Evolutionary conservation across 2,888 invertebrate genomes (phyloP), one percentile per base, ranked within the genome.

Genomic region (Agriotes lineatus): DNA sequence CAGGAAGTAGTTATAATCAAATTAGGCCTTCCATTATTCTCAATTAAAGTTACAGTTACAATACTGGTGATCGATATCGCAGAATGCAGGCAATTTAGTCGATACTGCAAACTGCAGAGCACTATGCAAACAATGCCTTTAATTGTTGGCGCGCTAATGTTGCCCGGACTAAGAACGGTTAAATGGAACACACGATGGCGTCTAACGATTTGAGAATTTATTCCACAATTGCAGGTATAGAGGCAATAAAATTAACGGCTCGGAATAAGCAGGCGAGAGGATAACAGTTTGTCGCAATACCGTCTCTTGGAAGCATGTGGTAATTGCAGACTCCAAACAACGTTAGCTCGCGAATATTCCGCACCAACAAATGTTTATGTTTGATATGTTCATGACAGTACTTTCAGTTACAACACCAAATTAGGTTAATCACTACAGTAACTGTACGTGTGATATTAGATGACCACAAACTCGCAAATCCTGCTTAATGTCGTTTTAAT

Each of bases 1-100:
- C 48, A 52, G 61, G 37, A 61, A 61, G 50, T 37, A 33, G 61
- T 48, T 61, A 61, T 50, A 61, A 61, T 61, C 61, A 61, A 61
- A 61, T 61, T 50, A 61, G 50, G 35, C 50, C 20, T 48, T 39
- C 37, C 37, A 50, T 52, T 61, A 50, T 50, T 50, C 57, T 48
- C 37, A 52, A 22, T 61, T 25, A 52, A 22, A 52, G 30, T 42
- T 61, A 61, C 52, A 61, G 61, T 61, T 61, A 61, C 37, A 9
- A 25, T 45, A 25, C 50, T 14, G 50, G 50, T 37, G 33, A 50
- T 50, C 16, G 61, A 52, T 30, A 52, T 52, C 52, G 33, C 33
- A 52, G 52, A 12, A 52, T 52, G 52, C 33, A 52, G 16, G 18
- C 33, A 33, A 52, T 52, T 33, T 18, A 33, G 33, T 25, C 3